Percentiles rank a stretch among this genome's conserved stretches.
Conservation (phyloP, 2,113 vertebrate genomes). For the Oreochromis niloticus region DNA sequence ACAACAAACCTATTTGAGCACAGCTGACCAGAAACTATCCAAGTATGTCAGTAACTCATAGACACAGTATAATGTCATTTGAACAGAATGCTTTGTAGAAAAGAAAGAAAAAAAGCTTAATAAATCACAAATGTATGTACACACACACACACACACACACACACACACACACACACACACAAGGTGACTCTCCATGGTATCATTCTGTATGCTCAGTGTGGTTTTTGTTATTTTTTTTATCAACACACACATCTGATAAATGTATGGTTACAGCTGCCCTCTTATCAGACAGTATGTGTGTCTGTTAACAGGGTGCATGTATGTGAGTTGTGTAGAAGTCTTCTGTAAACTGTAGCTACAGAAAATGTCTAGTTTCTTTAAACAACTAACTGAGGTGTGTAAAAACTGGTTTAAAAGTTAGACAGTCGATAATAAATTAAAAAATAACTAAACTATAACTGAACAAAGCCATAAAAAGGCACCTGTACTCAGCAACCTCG, state of each 20-base stretch:
- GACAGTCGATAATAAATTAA: too few relatives aligned
- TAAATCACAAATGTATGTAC: too few relatives aligned
- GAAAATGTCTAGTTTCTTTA: not conserved
- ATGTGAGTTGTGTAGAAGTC: not conserved
- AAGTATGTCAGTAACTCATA: too few relatives aligned
- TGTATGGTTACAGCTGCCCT: not conserved
- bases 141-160: too few relatives aligned
- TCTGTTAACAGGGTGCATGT: not conserved
- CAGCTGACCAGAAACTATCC: not conserved
- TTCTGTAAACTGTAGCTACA: not conserved
- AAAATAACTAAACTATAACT: too few relatives aligned
- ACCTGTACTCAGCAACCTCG: too few relatives aligned
- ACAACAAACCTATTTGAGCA: not conserved
- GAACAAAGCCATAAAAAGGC: too few relatives aligned
- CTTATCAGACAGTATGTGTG: not conserved
- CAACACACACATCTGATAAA: not conserved
- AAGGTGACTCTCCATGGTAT: not conserved
- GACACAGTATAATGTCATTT: too few relatives aligned
- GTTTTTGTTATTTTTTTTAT: accelerated
- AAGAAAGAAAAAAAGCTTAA: too few relatives aligned
- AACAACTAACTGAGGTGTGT: not conserved
- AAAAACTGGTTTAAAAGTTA: not conserved
- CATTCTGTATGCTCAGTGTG: not conserved
- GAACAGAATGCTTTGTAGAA: too few relatives aligned
- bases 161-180: too few relatives aligned